These are phyloP conservation scores for Vultur gryphus DNA, from an alignment of 2,797 vertebrate genomes.

Conservation along the genomic window DNA sequence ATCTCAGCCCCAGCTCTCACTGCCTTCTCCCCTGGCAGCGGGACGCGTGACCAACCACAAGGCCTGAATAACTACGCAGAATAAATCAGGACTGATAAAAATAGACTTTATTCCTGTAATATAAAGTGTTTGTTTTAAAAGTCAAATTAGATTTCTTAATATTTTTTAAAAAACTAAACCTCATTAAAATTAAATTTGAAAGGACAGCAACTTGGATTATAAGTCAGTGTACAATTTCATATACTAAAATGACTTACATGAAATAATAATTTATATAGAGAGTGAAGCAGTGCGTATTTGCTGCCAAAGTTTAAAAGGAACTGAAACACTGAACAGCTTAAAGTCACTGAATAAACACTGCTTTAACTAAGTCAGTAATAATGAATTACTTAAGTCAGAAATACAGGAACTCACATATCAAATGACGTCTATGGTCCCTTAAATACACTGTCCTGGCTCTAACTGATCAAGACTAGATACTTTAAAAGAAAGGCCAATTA, in stretches of 20 bases:
- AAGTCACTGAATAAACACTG: conserved; percentile 13
- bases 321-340: background rate
- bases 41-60: background rate
- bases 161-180: background rate
- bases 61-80: background rate
- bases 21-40: background rate
- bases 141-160: background rate
- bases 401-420: background rate
- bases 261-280: background rate
- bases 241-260: background rate
- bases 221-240: conserved; percentile 4
- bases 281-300: background rate
- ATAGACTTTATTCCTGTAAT: background rate
- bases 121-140: background rate
- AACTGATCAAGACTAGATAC: background rate
- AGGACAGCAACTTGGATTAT: background rate
- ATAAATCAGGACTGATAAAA: background rate
- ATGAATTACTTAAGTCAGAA: conserved; percentile 9
- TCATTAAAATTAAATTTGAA: conserved; percentile 3
- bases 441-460: background rate
- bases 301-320: conserved; percentile 26
- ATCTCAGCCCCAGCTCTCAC: background rate
- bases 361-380: conserved; percentile 26
- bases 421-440: background rate
- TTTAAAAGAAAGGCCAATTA: background rate